These are phyloP conservation scores for Gymnothorax javanicus DNA, from an alignment of 2,797 vertebrate species.

Conservation along the genomic window DNA sequence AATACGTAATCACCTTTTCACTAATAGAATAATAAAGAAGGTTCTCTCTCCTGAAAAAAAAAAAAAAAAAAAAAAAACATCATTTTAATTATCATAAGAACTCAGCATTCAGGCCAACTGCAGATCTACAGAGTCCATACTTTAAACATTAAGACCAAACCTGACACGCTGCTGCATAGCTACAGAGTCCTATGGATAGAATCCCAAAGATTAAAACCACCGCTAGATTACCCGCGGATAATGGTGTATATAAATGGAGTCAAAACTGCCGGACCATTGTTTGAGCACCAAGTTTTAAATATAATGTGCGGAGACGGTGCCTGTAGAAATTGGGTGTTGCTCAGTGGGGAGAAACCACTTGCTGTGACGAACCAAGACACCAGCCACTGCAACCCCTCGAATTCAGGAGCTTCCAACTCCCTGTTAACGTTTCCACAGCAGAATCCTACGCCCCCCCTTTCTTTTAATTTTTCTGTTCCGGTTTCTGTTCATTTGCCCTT, in stretches of 20 bases:
- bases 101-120: not conserved
- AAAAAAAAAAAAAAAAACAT: not conserved
- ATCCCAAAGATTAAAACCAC: not conserved
- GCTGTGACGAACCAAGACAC: too few species aligned
- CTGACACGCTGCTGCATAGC: not conserved
- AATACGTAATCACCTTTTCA: constrained; percentile 44
- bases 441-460: too few species aligned
- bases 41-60: not conserved
- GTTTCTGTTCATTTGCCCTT: not conserved
- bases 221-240: not conserved
- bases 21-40: constrained; percentile 34
- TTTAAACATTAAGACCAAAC: not conserved
- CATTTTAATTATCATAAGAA: not conserved
- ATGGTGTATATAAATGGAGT: not conserved
- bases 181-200: not conserved
- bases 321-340: not conserved
- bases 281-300: not conserved
- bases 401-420: too few species aligned
- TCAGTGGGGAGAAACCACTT: not conserved
- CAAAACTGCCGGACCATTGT: not conserved
- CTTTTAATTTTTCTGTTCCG: not conserved
- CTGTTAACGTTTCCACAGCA: too few species aligned
- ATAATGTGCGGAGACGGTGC: not conserved
- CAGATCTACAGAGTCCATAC: not conserved
- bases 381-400: not conserved